Conservation (phyloP, 2,797 vertebrate species). For the Lepidocolaptes lacrymiger region DNA sequence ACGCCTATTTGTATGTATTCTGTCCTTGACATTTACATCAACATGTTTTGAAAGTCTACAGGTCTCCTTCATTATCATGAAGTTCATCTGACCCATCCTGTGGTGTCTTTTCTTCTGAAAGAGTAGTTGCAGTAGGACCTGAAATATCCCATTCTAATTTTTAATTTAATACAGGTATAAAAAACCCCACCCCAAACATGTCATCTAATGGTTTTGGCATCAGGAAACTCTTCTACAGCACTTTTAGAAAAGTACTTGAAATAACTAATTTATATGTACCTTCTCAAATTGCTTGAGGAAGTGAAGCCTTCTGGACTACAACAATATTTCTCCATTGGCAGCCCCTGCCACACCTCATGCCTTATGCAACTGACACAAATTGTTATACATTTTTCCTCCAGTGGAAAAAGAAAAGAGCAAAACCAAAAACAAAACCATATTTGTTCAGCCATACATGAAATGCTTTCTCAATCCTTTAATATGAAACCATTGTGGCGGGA, state of each 20-base stretch:
- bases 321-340: not conserved
- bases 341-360: not conserved
- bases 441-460: not conserved
- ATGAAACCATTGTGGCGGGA: not conserved
- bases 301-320: not conserved
- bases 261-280: not conserved
- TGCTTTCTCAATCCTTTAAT: not conserved
- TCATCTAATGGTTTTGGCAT: not conserved
- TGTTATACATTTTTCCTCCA: not conserved
- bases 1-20: not conserved
- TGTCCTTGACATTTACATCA: not conserved
- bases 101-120: not conserved
- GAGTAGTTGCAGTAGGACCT: not conserved
- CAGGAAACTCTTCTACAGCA: not conserved
- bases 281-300: not conserved
- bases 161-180: not conserved
- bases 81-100: not conserved
- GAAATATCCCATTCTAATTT: not conserved
- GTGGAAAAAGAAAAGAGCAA: not conserved
- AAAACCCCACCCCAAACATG: fast-evolving
- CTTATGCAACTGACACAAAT: not conserved
- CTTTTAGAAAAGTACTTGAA: not conserved
- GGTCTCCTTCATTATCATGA: not conserved
- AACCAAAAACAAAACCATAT: not conserved
- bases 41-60: not conserved